Base-by-base conservation (phyloP, 2,888 invertebrate genomes). In the Venusia cambrica region DNA sequence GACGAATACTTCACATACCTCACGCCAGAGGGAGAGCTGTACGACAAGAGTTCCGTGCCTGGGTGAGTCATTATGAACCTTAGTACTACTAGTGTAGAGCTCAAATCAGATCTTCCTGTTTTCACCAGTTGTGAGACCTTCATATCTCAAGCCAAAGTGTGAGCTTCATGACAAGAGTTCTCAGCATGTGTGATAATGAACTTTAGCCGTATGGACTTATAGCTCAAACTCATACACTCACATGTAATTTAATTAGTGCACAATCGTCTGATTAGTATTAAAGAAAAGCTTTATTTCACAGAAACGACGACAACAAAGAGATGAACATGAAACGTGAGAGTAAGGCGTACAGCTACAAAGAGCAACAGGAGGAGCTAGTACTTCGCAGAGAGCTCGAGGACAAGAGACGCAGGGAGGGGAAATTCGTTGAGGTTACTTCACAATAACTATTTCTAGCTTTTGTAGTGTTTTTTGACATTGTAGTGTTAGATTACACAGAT, bases 301-400 rank as follows among this genome's bases (percentile, higher is more conserved):
- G 88, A 0, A 87, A 80, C 38, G 88, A 89, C 18, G 87, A 85
- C 46, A 78, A 50, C 46, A 78, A 75, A 15, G 88, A 84, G 26
- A 92, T 91, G 88, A 97, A 98, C 58, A 89, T 98, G 71, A 97
- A 96, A 74, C 90, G 98, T 6, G 99, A 99, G 73, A 98, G 97
- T 73, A 98, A 98, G 79, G 95, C 93, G 1, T 99, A 99, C 74
- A 97, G 97, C 44, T 98, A 96, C 73, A 96, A 97, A 67, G 99
- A 99, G 44, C 99, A 99, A 72, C 89, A 97, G 62, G 98, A 98
- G 62, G 99, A 99, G 72, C 74, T 97, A 51, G 96, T 98, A 65
- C 84, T 98, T 31, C 89, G 95, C n/a, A 91, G 96, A 41, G 98
- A 98, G 79, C 83, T 98, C 8, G 97, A 97, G 54, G 97, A 97